Evolutionary conservation across 2,113 vertebrate species (phyloP).

Genomic region (Hippoglossus stenolepis): DNA sequence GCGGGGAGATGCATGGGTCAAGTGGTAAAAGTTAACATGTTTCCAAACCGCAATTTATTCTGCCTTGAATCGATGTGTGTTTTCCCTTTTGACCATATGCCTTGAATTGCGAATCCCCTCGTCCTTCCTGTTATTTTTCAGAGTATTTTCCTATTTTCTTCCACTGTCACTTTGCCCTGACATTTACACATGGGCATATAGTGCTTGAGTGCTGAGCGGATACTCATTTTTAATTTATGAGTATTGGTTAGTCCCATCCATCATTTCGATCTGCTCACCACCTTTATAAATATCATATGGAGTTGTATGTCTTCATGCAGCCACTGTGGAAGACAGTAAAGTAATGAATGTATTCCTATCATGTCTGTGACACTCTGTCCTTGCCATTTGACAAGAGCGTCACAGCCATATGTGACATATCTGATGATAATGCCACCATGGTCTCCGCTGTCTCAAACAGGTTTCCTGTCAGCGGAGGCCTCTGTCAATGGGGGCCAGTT

Average conservation of each 20-base stretch:
- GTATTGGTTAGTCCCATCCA: conserved; percentile 27
- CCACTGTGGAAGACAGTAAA: too few relatives aligned
- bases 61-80: background rate
- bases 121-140: background rate
- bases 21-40: background rate
- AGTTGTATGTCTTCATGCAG: conserved; percentile 10
- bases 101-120: background rate
- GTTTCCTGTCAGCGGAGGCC: conserved; percentile 5
- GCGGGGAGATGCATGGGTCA: background rate
- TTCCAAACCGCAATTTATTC: background rate
- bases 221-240: conserved; percentile 60
- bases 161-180: conserved; percentile 26
- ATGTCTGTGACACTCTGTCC: background rate
- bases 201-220: background rate
- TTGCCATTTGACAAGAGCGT: conserved; percentile 30
- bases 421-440: conserved; percentile 20
- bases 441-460: conserved; percentile 15
- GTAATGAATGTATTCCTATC: conserved; percentile 30
- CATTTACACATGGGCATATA: conserved; percentile 36
- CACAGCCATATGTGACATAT: conserved; percentile 16
- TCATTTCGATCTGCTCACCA: conserved; percentile 18
- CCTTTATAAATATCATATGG: conserved; percentile 57
- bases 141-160: background rate
- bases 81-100: background rate
- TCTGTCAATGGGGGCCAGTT: conserved; percentile 16